These are phyloP conservation scores for Oscheius sp. DNA, from an alignment of 2,888 invertebrate genomes.

Conservation along the genomic window DNA sequence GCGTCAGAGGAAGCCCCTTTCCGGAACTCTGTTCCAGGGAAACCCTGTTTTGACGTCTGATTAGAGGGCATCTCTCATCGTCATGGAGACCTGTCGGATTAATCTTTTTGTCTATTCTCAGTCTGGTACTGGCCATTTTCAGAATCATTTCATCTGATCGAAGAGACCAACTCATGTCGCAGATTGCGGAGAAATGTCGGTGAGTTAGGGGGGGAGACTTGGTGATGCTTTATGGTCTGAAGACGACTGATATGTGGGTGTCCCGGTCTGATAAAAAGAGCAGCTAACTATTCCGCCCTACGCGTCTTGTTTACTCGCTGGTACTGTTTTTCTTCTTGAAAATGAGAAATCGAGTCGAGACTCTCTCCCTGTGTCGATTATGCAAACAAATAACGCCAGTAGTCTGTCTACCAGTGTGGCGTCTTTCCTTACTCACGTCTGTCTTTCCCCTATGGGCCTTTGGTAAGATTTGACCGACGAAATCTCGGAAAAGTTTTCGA, in stretches of 20 bases:
- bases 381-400: slow-evolving; percentile 26
- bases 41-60: too few relatives aligned
- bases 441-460: neutral
- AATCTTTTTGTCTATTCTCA: too few relatives aligned
- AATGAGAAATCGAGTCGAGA: neutral
- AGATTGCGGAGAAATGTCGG: slow-evolving; percentile 24
- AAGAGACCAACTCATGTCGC: neutral
- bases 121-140: too few relatives aligned
- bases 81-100: slow-evolving; percentile 1
- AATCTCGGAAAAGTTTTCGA: neutral
- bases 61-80: neutral
- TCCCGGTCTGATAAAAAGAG: slow-evolving; percentile 1
- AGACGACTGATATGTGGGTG: neutral
- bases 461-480: neutral
- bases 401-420: neutral
- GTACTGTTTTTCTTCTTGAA: neutral
- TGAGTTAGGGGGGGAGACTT: neutral
- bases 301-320: neutral
- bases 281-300: slow-evolving; percentile 8
- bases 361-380: slow-evolving; percentile 11
- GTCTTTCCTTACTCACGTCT: neutral
- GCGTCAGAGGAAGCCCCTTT: too few relatives aligned
- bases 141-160: too few relatives aligned
- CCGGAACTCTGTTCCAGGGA: too few relatives aligned
- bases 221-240: neutral